A percentile compares a stretch with the other conserved stretches of the same genome.
Evolutionary conservation across 2,113 vertebrate genomes (phyloP).

Genomic region (Antigone vipio): DNA sequence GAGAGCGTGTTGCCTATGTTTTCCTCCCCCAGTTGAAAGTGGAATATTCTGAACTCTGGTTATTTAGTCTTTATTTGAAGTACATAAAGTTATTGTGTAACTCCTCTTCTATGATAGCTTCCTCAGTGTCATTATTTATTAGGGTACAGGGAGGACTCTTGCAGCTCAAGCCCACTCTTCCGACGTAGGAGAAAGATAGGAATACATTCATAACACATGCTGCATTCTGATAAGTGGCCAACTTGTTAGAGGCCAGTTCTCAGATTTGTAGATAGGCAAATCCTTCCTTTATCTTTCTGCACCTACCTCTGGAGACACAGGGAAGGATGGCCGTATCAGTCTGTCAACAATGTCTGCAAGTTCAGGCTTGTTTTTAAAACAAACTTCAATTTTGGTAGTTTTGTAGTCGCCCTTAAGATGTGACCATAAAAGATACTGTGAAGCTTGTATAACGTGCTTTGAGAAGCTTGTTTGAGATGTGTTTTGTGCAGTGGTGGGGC

Average conservation of each 20-base stretch:
- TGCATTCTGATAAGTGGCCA: neutral
- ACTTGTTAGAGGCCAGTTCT: neutral
- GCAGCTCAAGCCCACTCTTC: neutral
- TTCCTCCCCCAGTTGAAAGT: neutral
- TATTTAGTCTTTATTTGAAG: neutral
- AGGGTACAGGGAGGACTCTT: neutral
- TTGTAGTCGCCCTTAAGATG: neutral
- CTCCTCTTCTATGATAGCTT: neutral
- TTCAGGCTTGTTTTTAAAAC: neutral
- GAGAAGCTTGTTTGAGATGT: fast-evolving
- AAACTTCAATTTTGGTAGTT: neutral
- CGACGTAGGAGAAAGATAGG: neutral
- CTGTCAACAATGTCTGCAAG: neutral
- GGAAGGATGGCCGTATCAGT: neutral
- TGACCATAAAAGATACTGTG: neutral
- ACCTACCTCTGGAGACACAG: neutral
- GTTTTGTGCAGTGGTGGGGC: neutral
- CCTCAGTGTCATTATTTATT: neutral
- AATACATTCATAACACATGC: neutral
- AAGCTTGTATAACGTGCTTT: fast-evolving
- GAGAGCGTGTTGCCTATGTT: neutral
- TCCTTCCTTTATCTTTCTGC: neutral
- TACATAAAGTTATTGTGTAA: neutral
- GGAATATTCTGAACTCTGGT: neutral
- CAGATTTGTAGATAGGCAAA: neutral